phyloP scores from a whole-genome alignment of 2,113 vertebrate genomes.

The Macheiramphus alcinus region DNA sequence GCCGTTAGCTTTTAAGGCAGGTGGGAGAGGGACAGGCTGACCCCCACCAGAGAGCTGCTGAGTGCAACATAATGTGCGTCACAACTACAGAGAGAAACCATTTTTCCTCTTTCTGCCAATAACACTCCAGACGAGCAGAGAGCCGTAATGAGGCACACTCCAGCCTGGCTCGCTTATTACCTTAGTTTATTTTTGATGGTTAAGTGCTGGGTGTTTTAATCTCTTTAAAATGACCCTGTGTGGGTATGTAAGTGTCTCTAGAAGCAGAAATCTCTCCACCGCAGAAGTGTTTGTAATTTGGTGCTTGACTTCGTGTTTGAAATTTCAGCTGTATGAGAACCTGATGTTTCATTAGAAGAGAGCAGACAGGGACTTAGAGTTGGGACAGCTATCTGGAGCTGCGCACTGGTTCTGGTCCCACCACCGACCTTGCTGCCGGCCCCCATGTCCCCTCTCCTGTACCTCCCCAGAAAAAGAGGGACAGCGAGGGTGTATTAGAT shows the following conservation, averaged over 20 bases:
- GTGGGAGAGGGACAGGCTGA: rapidly evolving
- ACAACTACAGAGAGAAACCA: neutral
- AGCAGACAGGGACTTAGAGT: neutral
- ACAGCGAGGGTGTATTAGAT: neutral
- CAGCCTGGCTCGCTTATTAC: neutral
- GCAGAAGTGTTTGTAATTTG: neutral
- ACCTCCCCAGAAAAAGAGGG: neutral
- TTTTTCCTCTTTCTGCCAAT: neutral
- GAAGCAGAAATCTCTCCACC: neutral
- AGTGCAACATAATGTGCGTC: neutral
- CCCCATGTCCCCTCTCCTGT: neutral
- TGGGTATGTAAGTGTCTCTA: neutral
- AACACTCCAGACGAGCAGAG: neutral
- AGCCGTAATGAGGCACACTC: rapidly evolving
- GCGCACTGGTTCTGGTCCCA: neutral
- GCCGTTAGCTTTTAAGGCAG: neutral
- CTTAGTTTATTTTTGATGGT: neutral
- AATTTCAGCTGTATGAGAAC: neutral
- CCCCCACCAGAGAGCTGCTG: neutral
- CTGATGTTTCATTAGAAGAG: neutral
- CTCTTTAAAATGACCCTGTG: neutral
- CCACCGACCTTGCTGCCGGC: neutral
- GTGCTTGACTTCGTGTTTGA: neutral
- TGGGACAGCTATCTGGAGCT: neutral
- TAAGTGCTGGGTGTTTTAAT: neutral